Evolutionary conservation across 2,113 vertebrate species (phyloP).

Genomic region (Arvicanthis niloticus): DNA sequence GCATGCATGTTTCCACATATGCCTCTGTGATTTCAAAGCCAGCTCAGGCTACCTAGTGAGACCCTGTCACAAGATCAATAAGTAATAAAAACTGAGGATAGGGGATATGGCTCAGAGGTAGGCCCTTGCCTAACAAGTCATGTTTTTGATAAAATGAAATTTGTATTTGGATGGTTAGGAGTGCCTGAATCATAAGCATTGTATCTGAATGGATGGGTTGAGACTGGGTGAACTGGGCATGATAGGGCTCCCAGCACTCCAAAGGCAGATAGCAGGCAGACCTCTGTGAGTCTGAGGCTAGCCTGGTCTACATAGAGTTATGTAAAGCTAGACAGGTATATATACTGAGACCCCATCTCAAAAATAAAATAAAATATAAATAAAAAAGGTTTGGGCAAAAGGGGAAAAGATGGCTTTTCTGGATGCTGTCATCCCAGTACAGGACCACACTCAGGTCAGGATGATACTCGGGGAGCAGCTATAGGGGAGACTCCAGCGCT

Average conservation of each 20-base stretch:
- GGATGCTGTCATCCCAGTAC: not conserved
- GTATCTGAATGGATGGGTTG: not conserved
- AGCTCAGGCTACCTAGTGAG: not conserved
- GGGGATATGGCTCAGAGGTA: not conserved
- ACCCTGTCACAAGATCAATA: not conserved
- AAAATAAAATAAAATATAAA: not conserved
- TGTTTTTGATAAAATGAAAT: not conserved
- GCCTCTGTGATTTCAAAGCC: not conserved
- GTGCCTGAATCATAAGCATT: not conserved
- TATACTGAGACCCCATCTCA: not conserved
- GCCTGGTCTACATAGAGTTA: not conserved
- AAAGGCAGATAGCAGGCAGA: not conserved
- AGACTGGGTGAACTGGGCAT: not conserved
- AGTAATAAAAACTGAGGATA: not conserved
- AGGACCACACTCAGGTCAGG: not conserved
- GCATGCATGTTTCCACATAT: too few relatives aligned
- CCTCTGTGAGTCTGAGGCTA: not conserved
- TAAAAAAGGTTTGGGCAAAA: not conserved
- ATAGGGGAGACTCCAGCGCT: not conserved
- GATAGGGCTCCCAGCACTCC: not conserved
- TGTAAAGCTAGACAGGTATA: not conserved
- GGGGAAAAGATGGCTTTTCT: not conserved
- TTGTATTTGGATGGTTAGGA: not conserved
- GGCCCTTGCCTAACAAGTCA: not conserved
- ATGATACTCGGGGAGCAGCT: not conserved